These are phyloP conservation scores for Microctonus brassicae DNA, from an alignment of 2,888 invertebrate genomes.

Conservation along the genomic window DNA sequence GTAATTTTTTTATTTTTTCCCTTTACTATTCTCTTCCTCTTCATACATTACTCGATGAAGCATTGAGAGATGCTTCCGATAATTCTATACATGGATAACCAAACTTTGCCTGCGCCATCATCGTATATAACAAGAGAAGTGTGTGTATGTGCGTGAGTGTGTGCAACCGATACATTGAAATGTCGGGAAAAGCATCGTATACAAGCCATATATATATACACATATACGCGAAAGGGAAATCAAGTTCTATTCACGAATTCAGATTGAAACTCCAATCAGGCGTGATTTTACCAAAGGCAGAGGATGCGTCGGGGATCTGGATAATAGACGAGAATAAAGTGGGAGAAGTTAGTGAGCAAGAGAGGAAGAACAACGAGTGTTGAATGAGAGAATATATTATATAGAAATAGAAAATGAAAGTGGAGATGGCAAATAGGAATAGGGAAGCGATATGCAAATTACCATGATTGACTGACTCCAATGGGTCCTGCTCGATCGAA, in stretches of 20 bases:
- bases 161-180: constrained; percentile 11
- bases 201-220: background rate
- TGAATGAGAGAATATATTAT: constrained; percentile 3
- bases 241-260: constrained; percentile 64
- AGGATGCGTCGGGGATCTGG: constrained; percentile 46
- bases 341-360: constrained; percentile 36
- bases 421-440: constrained; percentile 36
- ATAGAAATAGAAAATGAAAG: constrained; percentile 27
- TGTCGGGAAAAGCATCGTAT: constrained; percentile 8
- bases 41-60: background rate
- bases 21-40: background rate
- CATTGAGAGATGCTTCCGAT: background rate
- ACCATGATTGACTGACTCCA: constrained; percentile 59
- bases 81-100: background rate
- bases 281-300: constrained; percentile 60
- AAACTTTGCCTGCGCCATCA: background rate
- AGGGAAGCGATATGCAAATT: constrained; percentile 57
- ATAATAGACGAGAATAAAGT: constrained; percentile 51
- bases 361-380: too few species aligned
- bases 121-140: background rate
- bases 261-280: constrained; percentile 61
- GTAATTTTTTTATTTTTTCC: background rate
- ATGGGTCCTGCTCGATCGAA: constrained; percentile 28
- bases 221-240: constrained; percentile 50
- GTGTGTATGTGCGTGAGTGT: background rate